Evolutionary conservation across 2,797 vertebrate genomes (phyloP), one percentile per base, ranked within the genome.

Genomic region (Scyliorhinus canicula): DNA sequence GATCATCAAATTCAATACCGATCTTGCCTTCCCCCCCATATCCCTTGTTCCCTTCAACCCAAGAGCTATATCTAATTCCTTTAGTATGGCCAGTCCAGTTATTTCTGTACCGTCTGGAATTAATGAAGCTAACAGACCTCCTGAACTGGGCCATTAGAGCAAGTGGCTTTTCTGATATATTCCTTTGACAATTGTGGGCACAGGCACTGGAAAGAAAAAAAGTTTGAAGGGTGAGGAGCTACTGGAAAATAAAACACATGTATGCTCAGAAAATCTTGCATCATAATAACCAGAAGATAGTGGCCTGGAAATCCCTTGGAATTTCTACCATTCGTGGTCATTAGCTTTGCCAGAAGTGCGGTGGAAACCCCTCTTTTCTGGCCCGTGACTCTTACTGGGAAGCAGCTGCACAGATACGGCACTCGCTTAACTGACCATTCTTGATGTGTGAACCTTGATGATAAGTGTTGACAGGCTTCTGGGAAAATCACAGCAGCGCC

Each of bases 171-270:
- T 74, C n/a, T 65, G 26, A 65, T 91, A 63, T 44, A 65, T 44
- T 91, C 88, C 88, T 91, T 28, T 91, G 88, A 65, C 60, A 91
- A 65, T 65, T 91, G 88, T 44, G 60, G 57, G 35, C 60, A 40
- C 7, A 40, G 21, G n/a, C 65, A 21, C 21, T 91, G n/a, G 60
- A 60, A 24, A 44, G n/a, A 91, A 26, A n/a, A 6, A 44, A 40
- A 65, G 88, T 28, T 40, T 65, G n/a, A 21, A 91, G 60, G 19
- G 24, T 65, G 57, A 44, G 60, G 12, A 63, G 57, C 57, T 57
- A 35, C 50, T 52, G 57, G 52, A 26, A n/a, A 88, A 88, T 60
- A 40, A 40, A 35, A 40, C 55, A 91, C 6, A 74, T 44, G 57
- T 9, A 60, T 21, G 21, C 24, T 91, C 60, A 44, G n/a, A 40